Percentiles rank a stretch among this genome's conserved stretches.
Evolutionary conservation across 2,888 invertebrate genomes (phyloP).

Genomic region (Sinelater perroti): DNA sequence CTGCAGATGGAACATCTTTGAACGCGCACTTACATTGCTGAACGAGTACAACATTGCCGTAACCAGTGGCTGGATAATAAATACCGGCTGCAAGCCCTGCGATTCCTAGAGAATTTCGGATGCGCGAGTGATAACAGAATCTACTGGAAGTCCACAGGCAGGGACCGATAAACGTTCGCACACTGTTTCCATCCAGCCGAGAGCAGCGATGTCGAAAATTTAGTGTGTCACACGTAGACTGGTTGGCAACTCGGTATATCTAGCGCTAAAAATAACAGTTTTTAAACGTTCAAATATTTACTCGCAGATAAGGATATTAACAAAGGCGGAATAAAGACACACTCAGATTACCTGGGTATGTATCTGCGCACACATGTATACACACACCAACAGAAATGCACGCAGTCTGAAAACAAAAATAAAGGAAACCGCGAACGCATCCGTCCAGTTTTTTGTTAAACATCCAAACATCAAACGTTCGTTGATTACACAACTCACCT

Average conservation of each 20-base stretch:
- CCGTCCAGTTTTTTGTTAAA: too few species aligned
- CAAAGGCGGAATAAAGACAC: conserved; percentile 29
- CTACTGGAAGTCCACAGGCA: background rate
- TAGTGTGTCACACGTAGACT: conserved; percentile 22
- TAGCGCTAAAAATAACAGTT: conserved; percentile 32
- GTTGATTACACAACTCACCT: too few species aligned
- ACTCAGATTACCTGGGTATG: conserved; percentile 2
- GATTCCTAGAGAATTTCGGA: conserved; percentile 1
- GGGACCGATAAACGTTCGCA: conserved; percentile 14
- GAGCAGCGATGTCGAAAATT: conserved; percentile 15
- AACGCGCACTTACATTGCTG: conserved; percentile 2
- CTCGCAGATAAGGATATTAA: conserved; percentile 30
- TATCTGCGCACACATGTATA: too few species aligned
- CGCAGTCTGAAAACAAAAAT: background rate
- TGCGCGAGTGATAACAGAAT: conserved; percentile 1
- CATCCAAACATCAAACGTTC: too few species aligned
- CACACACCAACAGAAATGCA: background rate
- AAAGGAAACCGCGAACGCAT: background rate
- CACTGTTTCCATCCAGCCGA: conserved; percentile 17
- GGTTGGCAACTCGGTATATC: conserved; percentile 30
- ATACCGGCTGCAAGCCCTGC: background rate
- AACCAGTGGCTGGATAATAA: too few species aligned
- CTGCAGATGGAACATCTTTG: background rate
- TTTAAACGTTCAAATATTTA: conserved; percentile 31
- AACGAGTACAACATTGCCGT: conserved; percentile 4